Evolutionary conservation across 2,797 vertebrate genomes (phyloP).

Genomic region (Amniataba percoides): DNA sequence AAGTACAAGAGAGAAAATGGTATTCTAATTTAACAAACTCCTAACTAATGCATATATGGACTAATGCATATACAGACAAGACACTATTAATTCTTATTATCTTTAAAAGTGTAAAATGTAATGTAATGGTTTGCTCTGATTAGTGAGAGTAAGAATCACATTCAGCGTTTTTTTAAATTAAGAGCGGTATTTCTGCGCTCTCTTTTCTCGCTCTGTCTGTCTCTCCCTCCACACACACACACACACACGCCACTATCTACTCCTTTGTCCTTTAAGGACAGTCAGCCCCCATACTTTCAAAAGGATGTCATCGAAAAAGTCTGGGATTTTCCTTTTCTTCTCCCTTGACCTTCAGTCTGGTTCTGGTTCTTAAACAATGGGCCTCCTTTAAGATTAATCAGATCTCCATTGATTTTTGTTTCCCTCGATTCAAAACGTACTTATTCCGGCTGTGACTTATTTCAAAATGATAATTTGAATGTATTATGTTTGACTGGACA

Average conservation of each 20-base stretch:
- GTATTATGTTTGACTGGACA: conserved; percentile 47
- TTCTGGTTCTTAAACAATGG: conserved; percentile 75
- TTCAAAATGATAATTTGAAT: conserved; percentile 57
- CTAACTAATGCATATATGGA: conserved; percentile 74
- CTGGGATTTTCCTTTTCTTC: conserved; percentile 62
- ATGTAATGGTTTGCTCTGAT: conserved; percentile 85
- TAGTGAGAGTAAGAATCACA: conserved; percentile 81
- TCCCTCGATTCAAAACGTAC: conserved; percentile 52
- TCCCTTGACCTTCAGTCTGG: conserved; percentile 77
- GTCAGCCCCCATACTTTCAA: conserved; percentile 64
- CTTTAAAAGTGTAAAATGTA: conserved; percentile 84
- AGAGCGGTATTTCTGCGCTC: conserved; percentile 69
- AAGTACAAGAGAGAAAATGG: conserved; percentile 78
- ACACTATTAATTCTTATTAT: conserved; percentile 86
- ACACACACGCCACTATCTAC: conserved; percentile 50
- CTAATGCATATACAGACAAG: conserved; percentile 81
- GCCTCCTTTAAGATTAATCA: conserved; percentile 74
- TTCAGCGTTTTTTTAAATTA: conserved; percentile 79
- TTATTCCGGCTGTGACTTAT: conserved; percentile 54
- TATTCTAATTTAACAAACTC: conserved; percentile 81
- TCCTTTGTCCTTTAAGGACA: conserved; percentile 75
- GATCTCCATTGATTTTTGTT: conserved; percentile 73
- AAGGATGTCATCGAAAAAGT: conserved; percentile 75
- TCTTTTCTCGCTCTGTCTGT: neutral
- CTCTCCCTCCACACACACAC: conserved; percentile 15